Evolutionary conservation across 2,888 invertebrate species (phyloP).

Genomic region (Eledone cirrhosa): DNA sequence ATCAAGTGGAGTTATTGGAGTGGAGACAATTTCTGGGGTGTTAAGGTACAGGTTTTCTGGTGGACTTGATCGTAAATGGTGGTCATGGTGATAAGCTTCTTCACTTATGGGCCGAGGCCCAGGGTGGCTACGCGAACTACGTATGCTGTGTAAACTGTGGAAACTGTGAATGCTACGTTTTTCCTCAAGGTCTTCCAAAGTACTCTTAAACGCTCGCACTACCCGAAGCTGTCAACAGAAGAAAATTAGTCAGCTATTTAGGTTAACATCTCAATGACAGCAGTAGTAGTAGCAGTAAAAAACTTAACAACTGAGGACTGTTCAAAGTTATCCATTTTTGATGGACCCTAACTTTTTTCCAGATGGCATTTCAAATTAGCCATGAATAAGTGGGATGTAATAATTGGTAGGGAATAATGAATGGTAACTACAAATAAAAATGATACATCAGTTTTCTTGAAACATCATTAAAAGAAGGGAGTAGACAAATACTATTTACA

Average conservation of each 20-base stretch:
- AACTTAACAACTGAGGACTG: conserved; percentile 19
- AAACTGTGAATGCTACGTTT: conserved; percentile 95
- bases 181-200: conserved; percentile 99
- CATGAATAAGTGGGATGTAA: too few species aligned
- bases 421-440: too few species aligned
- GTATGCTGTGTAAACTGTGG: conserved; percentile 64
- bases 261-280: conserved; percentile 30
- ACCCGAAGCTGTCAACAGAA: conserved; percentile 94
- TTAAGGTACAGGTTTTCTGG: conserved; percentile 45
- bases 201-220: conserved; percentile 99
- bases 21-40: conserved; percentile 37
- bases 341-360: not conserved
- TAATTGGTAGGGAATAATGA: too few species aligned
- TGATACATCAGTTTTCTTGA: too few species aligned
- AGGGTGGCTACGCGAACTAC: conserved; percentile 77
- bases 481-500: too few species aligned
- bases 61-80: conserved; percentile 48
- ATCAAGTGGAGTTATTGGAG: conserved; percentile 42
- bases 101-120: conserved; percentile 69
- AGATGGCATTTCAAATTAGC: too few species aligned
- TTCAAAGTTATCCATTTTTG: conserved; percentile 16
- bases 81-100: conserved; percentile 46
- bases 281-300: conserved; percentile 14
- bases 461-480: too few species aligned
- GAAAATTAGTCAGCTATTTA: conserved; percentile 36